phyloP scores from a whole-genome alignment of 2,888 invertebrate species.

The Parnassius orleans region DNA sequence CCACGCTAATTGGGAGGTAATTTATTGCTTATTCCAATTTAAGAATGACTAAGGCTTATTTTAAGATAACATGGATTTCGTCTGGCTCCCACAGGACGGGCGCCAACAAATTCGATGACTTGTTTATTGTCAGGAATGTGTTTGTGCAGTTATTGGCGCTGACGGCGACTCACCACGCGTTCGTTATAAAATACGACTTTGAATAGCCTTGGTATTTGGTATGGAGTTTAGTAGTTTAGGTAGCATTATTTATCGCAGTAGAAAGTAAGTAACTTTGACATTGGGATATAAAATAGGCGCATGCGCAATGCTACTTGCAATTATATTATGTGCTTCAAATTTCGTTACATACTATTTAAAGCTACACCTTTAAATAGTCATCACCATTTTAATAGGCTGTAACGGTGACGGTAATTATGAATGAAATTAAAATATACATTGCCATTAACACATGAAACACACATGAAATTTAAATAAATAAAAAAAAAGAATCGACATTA shows the following conservation, averaged over 20 bases:
- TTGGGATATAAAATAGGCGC: not conserved
- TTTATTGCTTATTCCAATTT: slow-evolving; percentile 22
- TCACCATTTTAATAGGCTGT: too few relatives aligned
- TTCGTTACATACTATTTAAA: too few relatives aligned
- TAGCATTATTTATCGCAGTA: slow-evolving; percentile 5
- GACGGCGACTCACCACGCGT: slow-evolving; percentile 22
- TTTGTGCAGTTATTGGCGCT: slow-evolving; percentile 27
- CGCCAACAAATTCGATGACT: slow-evolving; percentile 27
- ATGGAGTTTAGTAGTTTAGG: too few relatives aligned
- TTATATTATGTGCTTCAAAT: too few relatives aligned
- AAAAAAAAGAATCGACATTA: too few relatives aligned
- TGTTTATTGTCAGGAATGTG: slow-evolving; percentile 28
- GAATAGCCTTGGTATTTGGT: slow-evolving; percentile 14
- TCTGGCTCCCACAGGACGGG: slow-evolving; percentile 24
- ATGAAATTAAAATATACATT: too few relatives aligned
- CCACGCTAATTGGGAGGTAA: slow-evolving; percentile 18
- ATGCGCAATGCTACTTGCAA: not conserved
- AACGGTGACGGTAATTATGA: too few relatives aligned
- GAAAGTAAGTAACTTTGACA: not conserved
- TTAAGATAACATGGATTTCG: slow-evolving; percentile 24
- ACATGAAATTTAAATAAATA: too few relatives aligned
- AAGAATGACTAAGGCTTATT: slow-evolving; percentile 27
- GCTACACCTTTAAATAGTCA: too few relatives aligned
- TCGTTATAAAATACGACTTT: slow-evolving; percentile 21
- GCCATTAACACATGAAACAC: too few relatives aligned